A percentile compares a stretch with the other conserved stretches of the same genome.
Evolutionary conservation across 2,797 vertebrate genomes (phyloP).

Genomic region (Parauchenoglanis punctatus): DNA sequence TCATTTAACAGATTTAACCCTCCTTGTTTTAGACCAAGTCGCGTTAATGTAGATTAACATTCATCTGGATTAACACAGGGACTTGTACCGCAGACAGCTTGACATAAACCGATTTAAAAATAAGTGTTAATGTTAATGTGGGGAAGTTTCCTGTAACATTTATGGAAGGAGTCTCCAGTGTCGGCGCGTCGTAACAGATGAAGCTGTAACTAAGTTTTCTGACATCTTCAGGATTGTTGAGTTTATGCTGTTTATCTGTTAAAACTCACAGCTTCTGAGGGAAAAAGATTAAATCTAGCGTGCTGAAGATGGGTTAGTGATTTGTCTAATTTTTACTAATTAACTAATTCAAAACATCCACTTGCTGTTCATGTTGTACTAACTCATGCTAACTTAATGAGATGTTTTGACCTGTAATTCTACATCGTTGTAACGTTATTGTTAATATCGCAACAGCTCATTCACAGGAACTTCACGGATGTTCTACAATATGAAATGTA

Average conservation of each 20-base stretch:
- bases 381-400: not conserved
- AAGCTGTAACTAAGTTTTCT: too few species aligned
- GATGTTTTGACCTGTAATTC: not conserved
- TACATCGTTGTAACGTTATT: not conserved
- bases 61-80: too few species aligned
- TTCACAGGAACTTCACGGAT: not conserved
- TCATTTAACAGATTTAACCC: not conserved
- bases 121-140: not conserved
- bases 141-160: not conserved
- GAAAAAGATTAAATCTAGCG: too few species aligned
- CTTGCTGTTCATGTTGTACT: not conserved
- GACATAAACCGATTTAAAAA: not conserved
- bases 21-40: not conserved
- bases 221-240: not conserved
- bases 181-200: too few species aligned
- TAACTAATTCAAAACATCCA: not conserved
- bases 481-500: not conserved
- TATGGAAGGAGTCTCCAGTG: not conserved
- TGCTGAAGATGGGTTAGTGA: too few species aligned
- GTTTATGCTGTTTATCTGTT: too few species aligned
- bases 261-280: too few species aligned
- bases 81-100: not conserved
- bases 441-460: not conserved
- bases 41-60: not conserved
- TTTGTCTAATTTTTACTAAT: not conserved